These are phyloP conservation scores for Glossosoma conforme DNA, from an alignment of 1,140 invertebrate species.

Conservation along the genomic window DNA sequence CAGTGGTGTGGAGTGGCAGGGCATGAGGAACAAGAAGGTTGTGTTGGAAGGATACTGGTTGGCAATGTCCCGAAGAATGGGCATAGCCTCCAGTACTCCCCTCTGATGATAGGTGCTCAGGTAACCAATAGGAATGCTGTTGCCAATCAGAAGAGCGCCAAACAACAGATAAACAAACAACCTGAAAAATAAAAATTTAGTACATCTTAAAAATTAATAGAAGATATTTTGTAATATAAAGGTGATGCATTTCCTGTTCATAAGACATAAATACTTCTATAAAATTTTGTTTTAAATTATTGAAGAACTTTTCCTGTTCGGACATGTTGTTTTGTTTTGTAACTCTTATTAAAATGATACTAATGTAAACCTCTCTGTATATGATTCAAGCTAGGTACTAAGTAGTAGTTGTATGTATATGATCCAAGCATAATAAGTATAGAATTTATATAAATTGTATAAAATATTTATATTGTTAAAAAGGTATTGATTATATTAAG, in stretches of 20 bases:
- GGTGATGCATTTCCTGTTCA: not conserved
- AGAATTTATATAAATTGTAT: too few relatives aligned
- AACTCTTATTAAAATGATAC: too few relatives aligned
- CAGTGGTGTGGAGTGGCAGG: conserved; percentile 87
- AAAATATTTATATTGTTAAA: too few relatives aligned
- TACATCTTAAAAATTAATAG: not conserved
- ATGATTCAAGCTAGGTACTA: too few relatives aligned
- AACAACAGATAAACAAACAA: conserved; percentile 50
- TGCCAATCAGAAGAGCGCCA: conserved; percentile 52
- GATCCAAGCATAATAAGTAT: too few relatives aligned
- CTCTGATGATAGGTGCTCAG: conserved; percentile 76
- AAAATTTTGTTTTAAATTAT: not conserved
- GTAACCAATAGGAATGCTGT: conserved; percentile 61
- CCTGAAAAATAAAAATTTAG: conserved; percentile 36
- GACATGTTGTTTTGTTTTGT: too few relatives aligned
- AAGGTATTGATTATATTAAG: too few relatives aligned
- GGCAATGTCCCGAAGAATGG: conserved; percentile 55
- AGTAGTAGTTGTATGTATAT: too few relatives aligned
- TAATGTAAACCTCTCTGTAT: too few relatives aligned
- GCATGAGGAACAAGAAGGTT: conserved; percentile 82
- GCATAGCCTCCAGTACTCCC: conserved; percentile 73
- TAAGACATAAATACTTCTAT: not conserved
- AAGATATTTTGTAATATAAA: not conserved
- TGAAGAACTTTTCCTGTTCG: too few relatives aligned
- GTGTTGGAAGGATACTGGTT: conserved; percentile 47